Base-by-base conservation (phyloP, 2,113 vertebrate species). In the Meriones unguiculatus region DNA sequence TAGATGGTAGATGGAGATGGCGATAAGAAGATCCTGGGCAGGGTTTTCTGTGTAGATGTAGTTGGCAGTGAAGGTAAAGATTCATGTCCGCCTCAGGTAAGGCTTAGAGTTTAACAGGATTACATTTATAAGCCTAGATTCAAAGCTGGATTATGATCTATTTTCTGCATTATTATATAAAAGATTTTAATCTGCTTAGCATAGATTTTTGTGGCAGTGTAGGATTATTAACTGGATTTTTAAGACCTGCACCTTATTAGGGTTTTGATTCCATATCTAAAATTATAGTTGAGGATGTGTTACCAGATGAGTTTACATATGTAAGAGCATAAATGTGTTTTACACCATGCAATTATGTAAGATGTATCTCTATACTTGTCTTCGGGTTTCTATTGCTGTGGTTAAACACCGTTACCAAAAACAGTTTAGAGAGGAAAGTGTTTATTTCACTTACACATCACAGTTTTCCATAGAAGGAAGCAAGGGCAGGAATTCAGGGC, bases 231-330 rank as follows among this genome's bases (percentile, higher is more conserved):
- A 75, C 46, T 18, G 5, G 18, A 90, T 64, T 81, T 95, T 90
- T 30, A 0, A 62, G 22, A 92, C 87, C 12, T 59, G 9, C 72
- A 87, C 24, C 18, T 82, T 25, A 46, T 77, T 59, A 84, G 14
- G 8, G 70, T 78, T 93, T 82, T 59, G n/a, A 92, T 87, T 87
- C 65, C 1, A 59, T 17, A 20, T 76, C 30, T 92, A 90, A 94
- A 50, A 72, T 72, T 28, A 70, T 65, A 46, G 17, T 54, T 87
- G 82, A n/a, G 32, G 59, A 2, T 57, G 67, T 78, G 24, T 88
- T 81, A 73, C 25, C 72, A n/a, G 65, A 41, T 75, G 59, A 89
- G 62, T 41, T 24, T 70, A 38, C 50, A 28, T 57, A 54, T 69
- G 3, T 32, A 89, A 62, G 25, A 64, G 41, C 75, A n/a, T 72